phyloP scores from a whole-genome alignment of 2,888 invertebrate genomes.

The Coleophora flavipennella region DNA sequence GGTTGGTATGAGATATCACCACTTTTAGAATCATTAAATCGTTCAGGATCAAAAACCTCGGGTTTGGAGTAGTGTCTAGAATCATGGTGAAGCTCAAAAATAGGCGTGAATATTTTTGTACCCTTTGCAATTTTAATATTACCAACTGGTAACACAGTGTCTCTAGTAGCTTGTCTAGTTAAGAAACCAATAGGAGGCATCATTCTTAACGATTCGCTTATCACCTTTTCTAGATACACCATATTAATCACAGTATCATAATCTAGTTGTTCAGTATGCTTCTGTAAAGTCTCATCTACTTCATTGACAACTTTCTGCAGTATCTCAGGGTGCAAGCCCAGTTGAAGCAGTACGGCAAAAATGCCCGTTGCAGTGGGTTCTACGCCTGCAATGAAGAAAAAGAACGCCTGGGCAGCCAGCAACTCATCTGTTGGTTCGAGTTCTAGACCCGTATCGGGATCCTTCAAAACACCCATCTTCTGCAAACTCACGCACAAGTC shows the following conservation, averaged over 20 bases:
- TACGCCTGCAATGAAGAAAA: constrained; percentile 50
- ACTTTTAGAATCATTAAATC: constrained; percentile 31
- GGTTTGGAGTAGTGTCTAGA: constrained; percentile 52
- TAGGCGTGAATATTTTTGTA: constrained; percentile 32
- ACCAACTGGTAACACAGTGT: constrained; percentile 38
- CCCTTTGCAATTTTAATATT: constrained; percentile 41
- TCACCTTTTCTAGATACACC: constrained; percentile 40
- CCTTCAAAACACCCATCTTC: constrained; percentile 32
- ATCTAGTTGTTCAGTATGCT: constrained; percentile 25
- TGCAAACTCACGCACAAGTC: constrained; percentile 42
- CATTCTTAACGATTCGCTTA: constrained; percentile 34
- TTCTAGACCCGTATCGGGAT: constrained; percentile 30
- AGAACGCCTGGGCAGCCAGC: constrained; percentile 44
- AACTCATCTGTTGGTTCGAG: constrained; percentile 42
- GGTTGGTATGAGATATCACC: constrained; percentile 42
- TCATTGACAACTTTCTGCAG: constrained; percentile 38
- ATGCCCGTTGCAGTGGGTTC: constrained; percentile 45
- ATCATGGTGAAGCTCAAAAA: constrained; percentile 49
- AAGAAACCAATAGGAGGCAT: constrained; percentile 39
- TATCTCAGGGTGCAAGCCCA: constrained; percentile 39
- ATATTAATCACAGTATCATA: constrained; percentile 33
- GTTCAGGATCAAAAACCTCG: constrained; percentile 50
- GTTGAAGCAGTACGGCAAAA: constrained; percentile 32
- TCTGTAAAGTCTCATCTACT: constrained; percentile 32
- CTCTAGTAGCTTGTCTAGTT: constrained; percentile 28